A percentile compares a stretch with the other conserved stretches of the same genome.
These are phyloP conservation scores for Corapipo altera DNA, from an alignment of 2,113 vertebrate genomes.

Conservation along the genomic window DNA sequence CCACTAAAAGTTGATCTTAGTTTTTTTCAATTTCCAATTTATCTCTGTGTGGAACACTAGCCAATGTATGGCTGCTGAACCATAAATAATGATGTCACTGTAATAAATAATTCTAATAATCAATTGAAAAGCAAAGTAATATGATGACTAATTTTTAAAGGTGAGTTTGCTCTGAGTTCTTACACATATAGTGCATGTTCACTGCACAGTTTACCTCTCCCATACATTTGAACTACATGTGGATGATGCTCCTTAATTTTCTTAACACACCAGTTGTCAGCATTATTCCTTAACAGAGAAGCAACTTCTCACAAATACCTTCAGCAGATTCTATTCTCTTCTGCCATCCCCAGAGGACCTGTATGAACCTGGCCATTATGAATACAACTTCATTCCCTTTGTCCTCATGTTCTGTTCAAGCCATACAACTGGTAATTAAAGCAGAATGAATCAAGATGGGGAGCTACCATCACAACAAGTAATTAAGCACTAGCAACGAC, in stretches of 20 bases:
- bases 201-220: not conserved
- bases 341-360: not conserved
- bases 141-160: not conserved
- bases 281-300: not conserved
- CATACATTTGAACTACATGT: not conserved
- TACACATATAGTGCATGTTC: not conserved
- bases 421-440: not conserved
- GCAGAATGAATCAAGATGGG: not conserved
- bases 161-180: not conserved
- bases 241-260: not conserved
- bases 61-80: not conserved
- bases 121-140: not conserved
- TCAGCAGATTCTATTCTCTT: not conserved
- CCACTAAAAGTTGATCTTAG: not conserved
- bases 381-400: not conserved
- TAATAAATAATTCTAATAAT: not conserved
- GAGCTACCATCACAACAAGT: not conserved
- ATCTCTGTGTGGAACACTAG: not conserved
- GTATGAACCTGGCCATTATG: not conserved
- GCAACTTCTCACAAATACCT: not conserved
- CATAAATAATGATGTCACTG: not conserved
- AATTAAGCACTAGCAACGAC: not conserved
- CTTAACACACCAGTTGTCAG: not conserved
- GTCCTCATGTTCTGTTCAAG: not conserved
- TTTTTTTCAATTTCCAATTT: not conserved